phyloP scores from a whole-genome alignment of 1,140 invertebrate genomes.

The Brachystomella parvula region DNA sequence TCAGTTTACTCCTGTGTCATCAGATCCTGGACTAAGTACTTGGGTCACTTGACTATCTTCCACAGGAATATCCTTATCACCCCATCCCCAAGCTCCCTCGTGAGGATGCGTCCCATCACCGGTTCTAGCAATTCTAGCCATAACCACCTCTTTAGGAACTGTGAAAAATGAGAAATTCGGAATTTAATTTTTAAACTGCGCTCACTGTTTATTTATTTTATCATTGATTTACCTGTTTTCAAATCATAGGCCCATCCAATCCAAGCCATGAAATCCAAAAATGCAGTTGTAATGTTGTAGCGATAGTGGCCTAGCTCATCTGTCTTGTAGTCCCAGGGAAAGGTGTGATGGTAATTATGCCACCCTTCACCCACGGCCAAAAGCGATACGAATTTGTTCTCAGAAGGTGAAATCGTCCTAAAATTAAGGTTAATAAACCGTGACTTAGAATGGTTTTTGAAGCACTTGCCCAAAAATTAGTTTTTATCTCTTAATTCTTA shows the following conservation, averaged over 20 bases:
- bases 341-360: conserved; percentile 88
- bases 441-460: too few relatives aligned
- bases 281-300: conserved; percentile 67
- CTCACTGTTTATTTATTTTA: conserved; percentile 51
- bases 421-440: not conserved
- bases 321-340: conserved; percentile 80
- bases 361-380: conserved; percentile 61
- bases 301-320: conserved; percentile 60
- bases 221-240: too few relatives aligned
- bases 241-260: conserved; percentile 68
- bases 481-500: conserved; percentile 40
- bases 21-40: not conserved
- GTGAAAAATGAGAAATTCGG: too few relatives aligned
- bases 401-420: conserved; percentile 55
- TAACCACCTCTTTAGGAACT: conserved; percentile 43
- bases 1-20: too few relatives aligned
- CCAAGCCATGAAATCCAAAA: conserved; percentile 69
- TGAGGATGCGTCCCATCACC: conserved; percentile 38
- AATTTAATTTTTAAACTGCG: too few relatives aligned
- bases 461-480: too few relatives aligned
- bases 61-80: conserved; percentile 48
- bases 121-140: conserved; percentile 36
- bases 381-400: conserved; percentile 54
- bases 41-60: conserved; percentile 44
- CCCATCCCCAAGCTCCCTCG: conserved; percentile 50